Evolutionary conservation across 2,888 invertebrate genomes (phyloP).

Genomic region (Xanthia togata): DNA sequence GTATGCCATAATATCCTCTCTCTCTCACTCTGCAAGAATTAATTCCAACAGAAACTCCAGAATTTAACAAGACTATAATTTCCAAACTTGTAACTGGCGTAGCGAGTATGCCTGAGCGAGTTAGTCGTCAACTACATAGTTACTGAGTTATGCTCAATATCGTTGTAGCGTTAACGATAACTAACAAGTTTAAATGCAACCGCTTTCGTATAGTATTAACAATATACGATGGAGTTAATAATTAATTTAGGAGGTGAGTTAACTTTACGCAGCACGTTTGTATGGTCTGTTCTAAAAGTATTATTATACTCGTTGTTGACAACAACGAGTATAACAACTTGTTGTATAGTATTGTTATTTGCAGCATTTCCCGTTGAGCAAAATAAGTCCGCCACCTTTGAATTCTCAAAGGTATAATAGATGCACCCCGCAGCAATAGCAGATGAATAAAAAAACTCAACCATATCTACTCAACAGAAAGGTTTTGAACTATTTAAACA

Average conservation of each 20-base stretch:
- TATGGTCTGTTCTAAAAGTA: not conserved
- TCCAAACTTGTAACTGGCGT: constrained; percentile 38
- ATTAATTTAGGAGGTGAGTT: not conserved
- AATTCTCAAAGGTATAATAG: too few relatives aligned
- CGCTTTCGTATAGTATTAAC: constrained; percentile 15
- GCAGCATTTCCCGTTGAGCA: too few relatives aligned
- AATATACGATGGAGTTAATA: constrained; percentile 18
- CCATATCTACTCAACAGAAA: too few relatives aligned
- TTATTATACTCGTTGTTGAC: too few relatives aligned
- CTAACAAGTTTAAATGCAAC: constrained; percentile 18
- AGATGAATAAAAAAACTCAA: too few relatives aligned
- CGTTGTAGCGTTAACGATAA: constrained; percentile 9
- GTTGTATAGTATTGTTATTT: too few relatives aligned
- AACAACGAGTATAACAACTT: too few relatives aligned
- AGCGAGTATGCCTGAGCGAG: constrained; percentile 25
- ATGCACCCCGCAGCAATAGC: too few relatives aligned
- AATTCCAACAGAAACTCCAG: constrained; percentile 26
- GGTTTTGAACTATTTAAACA: too few relatives aligned
- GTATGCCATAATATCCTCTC: not conserved
- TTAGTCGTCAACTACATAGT: constrained; percentile 38
- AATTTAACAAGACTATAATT: constrained; percentile 42
- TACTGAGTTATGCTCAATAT: constrained; percentile 45
- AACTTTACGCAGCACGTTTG: not conserved
- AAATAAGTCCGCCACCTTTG: too few relatives aligned
- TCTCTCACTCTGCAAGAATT: not conserved